Evolutionary conservation across 1,140 invertebrate species (phyloP).

Genomic region (Pogonomyrmex californicus): DNA sequence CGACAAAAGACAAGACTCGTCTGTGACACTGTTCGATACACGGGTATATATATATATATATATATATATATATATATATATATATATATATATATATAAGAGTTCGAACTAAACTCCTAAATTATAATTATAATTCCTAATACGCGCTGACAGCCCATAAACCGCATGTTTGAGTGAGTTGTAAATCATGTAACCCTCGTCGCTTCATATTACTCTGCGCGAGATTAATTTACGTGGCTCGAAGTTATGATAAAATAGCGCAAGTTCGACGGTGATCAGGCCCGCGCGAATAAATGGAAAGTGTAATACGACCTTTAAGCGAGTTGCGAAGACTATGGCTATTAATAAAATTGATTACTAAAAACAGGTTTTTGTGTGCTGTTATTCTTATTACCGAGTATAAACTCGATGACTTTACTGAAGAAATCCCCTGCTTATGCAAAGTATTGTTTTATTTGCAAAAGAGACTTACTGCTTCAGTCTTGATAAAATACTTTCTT

Average conservation of each 20-base stretch:
- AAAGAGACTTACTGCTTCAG: background rate
- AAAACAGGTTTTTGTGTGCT: slow-evolving; percentile 54
- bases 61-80: too few relatives aligned
- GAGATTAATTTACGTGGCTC: slow-evolving; percentile 48
- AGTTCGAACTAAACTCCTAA: slow-evolving; percentile 23
- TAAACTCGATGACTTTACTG: slow-evolving; percentile 78
- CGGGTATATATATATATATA: background rate
- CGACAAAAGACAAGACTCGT: background rate
- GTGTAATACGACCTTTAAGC: slow-evolving; percentile 43
- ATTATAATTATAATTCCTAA: slow-evolving; percentile 41
- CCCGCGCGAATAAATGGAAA: background rate
- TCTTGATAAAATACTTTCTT: background rate
- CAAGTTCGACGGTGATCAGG: background rate
- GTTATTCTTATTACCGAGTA: slow-evolving; percentile 72
- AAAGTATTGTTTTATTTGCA: background rate
- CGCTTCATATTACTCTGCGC: slow-evolving; percentile 27
- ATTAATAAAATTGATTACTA: slow-evolving; percentile 59
- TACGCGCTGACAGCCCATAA: slow-evolving; percentile 3
- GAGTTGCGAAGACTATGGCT: slow-evolving; percentile 16
- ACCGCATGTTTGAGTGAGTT: slow-evolving; percentile 15
- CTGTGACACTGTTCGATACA: background rate
- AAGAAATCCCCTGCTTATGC: background rate
- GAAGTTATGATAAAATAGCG: slow-evolving; percentile 31
- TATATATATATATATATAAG: too few relatives aligned
- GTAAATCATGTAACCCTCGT: slow-evolving; percentile 52